Base-by-base conservation (phyloP, 2,888 invertebrate genomes). In the Quadroppia sp. region DNA sequence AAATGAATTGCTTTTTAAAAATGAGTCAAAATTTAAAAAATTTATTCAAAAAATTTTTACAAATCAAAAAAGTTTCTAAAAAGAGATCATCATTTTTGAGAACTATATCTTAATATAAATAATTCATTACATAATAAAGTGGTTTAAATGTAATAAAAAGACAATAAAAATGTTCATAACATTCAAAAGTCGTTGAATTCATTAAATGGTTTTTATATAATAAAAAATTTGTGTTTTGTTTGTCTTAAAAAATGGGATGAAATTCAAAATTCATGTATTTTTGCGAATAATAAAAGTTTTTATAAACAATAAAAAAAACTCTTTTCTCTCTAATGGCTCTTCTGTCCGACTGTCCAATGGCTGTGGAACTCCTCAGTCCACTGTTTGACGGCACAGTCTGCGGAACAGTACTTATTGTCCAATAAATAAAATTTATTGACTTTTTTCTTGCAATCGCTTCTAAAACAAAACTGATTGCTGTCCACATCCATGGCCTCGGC, bases 291-390 rank as follows among this genome's bases (percentile, higher is more conserved):
- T n/a, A n/a, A n/a, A n/a, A n/a, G n/a, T n/a, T n/a, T n/a, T n/a
- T n/a, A n/a, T n/a, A n/a, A n/a, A n/a, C n/a, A n/a, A n/a, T n/a
- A n/a, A n/a, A n/a, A n/a, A n/a, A n/a, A n/a, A n/a, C n/a, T n/a
- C n/a, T n/a, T n/a, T n/a, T n/a, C n/a, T n/a, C n/a, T n/a, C n/a
- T 36, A 36, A 36, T 4, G 4, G 6, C 1, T 64, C 64, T 23
- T 69, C 45, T 69, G 25, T 25, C 59, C 59, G 48, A 56, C 13
- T 28, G 32, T 32, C 69, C 64, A 64, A 40, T n/a, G 0, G 36
- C 13, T 42, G 1, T 69, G 69, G 15, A 69, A 74, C 53, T 36
- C 53, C 36, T 67, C 71, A 61, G 40, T 72, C 71, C 32, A 23
- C 56, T 42, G 59, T 36, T 32, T 32, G 72, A 53, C 20, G 6